Base-by-base conservation (phyloP, 2,888 invertebrate species). In the Nesidiocoris tenuis region DNA sequence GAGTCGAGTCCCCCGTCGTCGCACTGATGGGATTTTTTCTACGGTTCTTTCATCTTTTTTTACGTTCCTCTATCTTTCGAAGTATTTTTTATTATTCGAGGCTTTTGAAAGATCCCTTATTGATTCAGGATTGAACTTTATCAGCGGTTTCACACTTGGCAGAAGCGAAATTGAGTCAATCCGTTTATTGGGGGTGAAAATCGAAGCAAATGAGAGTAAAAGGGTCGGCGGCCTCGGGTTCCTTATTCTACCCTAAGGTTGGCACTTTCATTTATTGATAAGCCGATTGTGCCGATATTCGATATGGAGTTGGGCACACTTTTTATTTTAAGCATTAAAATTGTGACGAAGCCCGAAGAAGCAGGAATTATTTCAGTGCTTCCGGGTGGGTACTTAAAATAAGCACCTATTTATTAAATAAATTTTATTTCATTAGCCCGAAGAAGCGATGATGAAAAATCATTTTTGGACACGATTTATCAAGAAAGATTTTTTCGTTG, bases 91-190 rank as follows among this genome's bases (percentile, higher is more conserved):
- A 22, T 12, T 59, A 57, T 63, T 63, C 63, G 59, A 56, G 12
- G 39, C 39, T 59, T 70, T 70, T 61, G 61, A 54, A 19, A 54
- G 63, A 63, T 63, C 22, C 61, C 24, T 72, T 56, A 75, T 75
- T 75, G 75, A 75, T 67, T 67, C 67, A 66, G 66, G 56, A 75
- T 75, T 66, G 57, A 59, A 59, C 66, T 75, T 67, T 75, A 75
- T 75, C 75, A 59, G 75, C 23, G 75, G 75, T 75, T 75, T 70
- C 70, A 70, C 70, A 70, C 70, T 70, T 70, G 70, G 70, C 59
- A n/a, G 39, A 59, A 70, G 59, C 57, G 39, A 12, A 39, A 39
- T 39, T 22, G 17, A 1, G 16, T 23, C 25, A 25, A 59, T 22
- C 57, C 23, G 24, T 59, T 70, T 70, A 59, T 70, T 70, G 24